Conservation (phyloP, 2,113 vertebrate species). For the Tachysurus fulvidraco region DNA sequence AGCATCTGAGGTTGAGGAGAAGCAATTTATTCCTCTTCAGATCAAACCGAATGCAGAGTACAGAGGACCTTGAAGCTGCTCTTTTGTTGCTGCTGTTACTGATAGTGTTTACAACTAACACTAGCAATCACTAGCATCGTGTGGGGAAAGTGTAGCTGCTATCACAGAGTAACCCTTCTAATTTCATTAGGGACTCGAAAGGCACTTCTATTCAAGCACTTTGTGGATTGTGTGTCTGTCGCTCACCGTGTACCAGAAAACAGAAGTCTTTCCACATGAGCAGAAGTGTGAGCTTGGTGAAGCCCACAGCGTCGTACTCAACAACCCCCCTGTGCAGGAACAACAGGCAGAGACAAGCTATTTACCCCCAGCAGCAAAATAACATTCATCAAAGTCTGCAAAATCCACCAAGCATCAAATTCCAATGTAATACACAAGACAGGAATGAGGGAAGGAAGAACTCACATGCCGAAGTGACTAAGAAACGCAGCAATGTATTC, state of each 20-base stretch:
- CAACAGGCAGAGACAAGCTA: slow-evolving; percentile 7
- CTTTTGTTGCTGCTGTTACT: neutral
- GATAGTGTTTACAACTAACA: neutral
- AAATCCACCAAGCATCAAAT: neutral
- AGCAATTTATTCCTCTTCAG: neutral
- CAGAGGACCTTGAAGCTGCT: neutral
- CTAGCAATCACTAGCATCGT: neutral
- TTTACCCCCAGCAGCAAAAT: slow-evolving; percentile 7
- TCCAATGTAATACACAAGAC: neutral
- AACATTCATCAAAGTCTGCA: neutral
- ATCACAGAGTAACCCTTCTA: neutral
- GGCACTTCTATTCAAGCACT: neutral
- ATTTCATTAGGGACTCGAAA: neutral
- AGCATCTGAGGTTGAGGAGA: neutral
- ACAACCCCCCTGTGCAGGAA: slow-evolving; percentile 85
- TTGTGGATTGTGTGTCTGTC: neutral
- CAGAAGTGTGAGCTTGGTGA: slow-evolving; percentile 95
- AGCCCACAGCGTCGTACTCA: slow-evolving; percentile 97
- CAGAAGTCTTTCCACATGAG: slow-evolving; percentile 98
- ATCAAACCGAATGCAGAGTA: neutral
- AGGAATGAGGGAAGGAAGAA: slow-evolving; percentile 48
- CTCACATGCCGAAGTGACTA: slow-evolving; percentile 99
- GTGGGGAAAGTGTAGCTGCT: neutral
- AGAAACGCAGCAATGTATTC: slow-evolving; percentile 98
- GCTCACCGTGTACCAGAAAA: slow-evolving; percentile 95